These are phyloP conservation scores for Bhutanitis thaidina DNA, from an alignment of 2,888 invertebrate genomes.

Conservation along the genomic window DNA sequence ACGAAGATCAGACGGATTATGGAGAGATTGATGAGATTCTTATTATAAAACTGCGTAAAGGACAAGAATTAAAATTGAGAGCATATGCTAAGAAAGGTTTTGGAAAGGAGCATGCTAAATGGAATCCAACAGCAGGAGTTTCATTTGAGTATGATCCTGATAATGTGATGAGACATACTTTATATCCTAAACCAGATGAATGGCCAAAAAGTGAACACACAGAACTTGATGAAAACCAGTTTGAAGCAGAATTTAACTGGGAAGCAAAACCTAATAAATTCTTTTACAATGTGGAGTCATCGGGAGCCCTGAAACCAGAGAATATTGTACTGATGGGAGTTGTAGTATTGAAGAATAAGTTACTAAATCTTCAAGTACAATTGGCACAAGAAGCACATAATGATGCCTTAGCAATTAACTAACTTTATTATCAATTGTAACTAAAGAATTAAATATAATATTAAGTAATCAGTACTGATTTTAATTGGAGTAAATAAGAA, in stretches of 20 bases:
- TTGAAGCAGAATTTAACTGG: slow-evolving; percentile 96
- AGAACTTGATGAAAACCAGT: slow-evolving; percentile 94
- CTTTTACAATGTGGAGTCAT: slow-evolving; percentile 97
- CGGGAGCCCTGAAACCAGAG: slow-evolving; percentile 96
- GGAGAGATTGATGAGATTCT: slow-evolving; percentile 94
- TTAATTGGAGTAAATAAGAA: too few species aligned
- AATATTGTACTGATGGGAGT: slow-evolving; percentile 98
- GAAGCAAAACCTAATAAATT: slow-evolving; percentile 98
- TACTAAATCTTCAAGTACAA: slow-evolving; percentile 96
- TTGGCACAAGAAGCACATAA: slow-evolving; percentile 92
- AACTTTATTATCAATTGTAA: slow-evolving; percentile 30
- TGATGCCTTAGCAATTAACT: slow-evolving; percentile 88
- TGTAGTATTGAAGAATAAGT: slow-evolving; percentile 94
- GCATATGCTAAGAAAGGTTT: slow-evolving; percentile 98
- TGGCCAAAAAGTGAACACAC: slow-evolving; percentile 99
- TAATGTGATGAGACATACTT: slow-evolving; percentile 96
- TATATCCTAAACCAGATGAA: slow-evolving; percentile 97
- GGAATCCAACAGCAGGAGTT: slow-evolving; percentile 99
- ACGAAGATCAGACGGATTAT: slow-evolving; percentile 96
- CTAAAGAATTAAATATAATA: slow-evolving; percentile 5
- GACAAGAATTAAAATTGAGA: slow-evolving; percentile 95
- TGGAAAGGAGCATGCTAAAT: slow-evolving; percentile 99
- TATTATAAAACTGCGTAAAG: slow-evolving; percentile 86
- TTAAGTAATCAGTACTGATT: neutral
- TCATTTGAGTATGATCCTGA: slow-evolving; percentile 99